Evolutionary conservation across 2,797 vertebrate species (phyloP), one percentile per base, ranked within the genome.

Genomic region (Sebastiscus albofasciatus): DNA sequence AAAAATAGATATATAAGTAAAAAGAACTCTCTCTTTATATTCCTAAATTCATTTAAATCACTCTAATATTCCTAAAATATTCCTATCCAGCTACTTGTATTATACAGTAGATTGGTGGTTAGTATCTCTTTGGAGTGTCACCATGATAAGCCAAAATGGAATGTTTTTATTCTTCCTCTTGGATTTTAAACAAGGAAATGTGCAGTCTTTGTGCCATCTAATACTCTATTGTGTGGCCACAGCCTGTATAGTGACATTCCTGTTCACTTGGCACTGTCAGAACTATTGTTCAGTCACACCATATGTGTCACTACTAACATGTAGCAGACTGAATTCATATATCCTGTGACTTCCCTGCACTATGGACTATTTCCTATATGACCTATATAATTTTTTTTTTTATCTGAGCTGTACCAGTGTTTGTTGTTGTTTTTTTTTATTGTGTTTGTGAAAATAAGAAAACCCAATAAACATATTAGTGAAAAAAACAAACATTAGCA

Each of bases 231-330:
- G 20, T 52, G n/a, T 22, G 1, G 6, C 52, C 3, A 6, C 27
- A 36, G 29, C 54, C 60, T 55, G 34, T 10, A 13, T 7, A 55
- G 24, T n/a, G 20, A 27, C 46, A 46, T 3, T 22, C 69, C 2
- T 55, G 12, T 8, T 22, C 68, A 46, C 67, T 74, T 88, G 26
- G 55, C 34, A 72, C 27, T 42, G 31, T 33, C 49, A 73, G 26
- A 71, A 16, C 3, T 24, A 77, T 12, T 33, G 20, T 22, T 42
- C 42, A 65, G 33, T 34, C 54, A 56, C 77, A 80, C 18, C 81
- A 76, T 24, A 31, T 76, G 76, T 77, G 77, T 82, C 62, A 61
- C 58, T 20, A 6, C 33, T 27, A 11, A 78, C 31, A 67, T 36
- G 16, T 5, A 75, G n/a, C 79, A 74, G 59, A 66, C 2, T 39